phyloP scores from a whole-genome alignment of 2,888 invertebrate species.

The Anthoptus insignis region DNA sequence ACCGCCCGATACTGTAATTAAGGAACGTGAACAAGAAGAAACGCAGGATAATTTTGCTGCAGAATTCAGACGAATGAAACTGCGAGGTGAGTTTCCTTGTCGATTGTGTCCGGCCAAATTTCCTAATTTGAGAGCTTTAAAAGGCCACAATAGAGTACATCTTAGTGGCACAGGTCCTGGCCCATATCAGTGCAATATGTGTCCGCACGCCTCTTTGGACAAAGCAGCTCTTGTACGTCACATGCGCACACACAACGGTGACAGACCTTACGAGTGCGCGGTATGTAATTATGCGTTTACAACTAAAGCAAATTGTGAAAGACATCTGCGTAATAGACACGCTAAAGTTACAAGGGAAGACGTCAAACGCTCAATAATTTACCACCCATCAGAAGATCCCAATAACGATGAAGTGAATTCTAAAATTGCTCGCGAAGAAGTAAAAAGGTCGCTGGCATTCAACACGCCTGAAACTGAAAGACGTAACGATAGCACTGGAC shows the following conservation, averaged over 20 bases:
- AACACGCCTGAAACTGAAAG: slow-evolving; percentile 83
- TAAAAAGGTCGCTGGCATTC: slow-evolving; percentile 85
- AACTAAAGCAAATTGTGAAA: slow-evolving; percentile 98
- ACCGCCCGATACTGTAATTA: slow-evolving; percentile 75
- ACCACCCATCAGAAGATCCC: slow-evolving; percentile 95
- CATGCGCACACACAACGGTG: slow-evolving; percentile 98
- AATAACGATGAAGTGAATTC: slow-evolving; percentile 91
- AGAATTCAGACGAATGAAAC: slow-evolving; percentile 96
- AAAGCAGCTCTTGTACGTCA: slow-evolving; percentile 97
- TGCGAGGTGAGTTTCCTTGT: slow-evolving; percentile 96
- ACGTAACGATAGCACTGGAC: slow-evolving; percentile 71
- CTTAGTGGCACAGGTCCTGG: slow-evolving; percentile 92
- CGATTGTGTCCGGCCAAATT: slow-evolving; percentile 95
- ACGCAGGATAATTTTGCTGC: slow-evolving; percentile 94
- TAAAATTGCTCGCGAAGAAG: slow-evolving; percentile 84
- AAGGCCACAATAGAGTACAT: slow-evolving; percentile 96
- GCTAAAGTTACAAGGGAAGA: slow-evolving; percentile 95
- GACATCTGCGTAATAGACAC: slow-evolving; percentile 97
- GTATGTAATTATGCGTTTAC: slow-evolving; percentile 99
- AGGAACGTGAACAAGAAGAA: slow-evolving; percentile 87
- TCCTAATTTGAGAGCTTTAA: slow-evolving; percentile 95
- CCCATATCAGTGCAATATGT: slow-evolving; percentile 97
- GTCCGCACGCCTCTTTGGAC: slow-evolving; percentile 95
- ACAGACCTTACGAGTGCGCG: slow-evolving; percentile 97
- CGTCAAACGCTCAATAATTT: slow-evolving; percentile 95